A percentile compares a stretch with the other conserved stretches of the same genome.
phyloP scores from a whole-genome alignment of 2,113 vertebrate species.

The Nothobranchius kuhntae region DNA sequence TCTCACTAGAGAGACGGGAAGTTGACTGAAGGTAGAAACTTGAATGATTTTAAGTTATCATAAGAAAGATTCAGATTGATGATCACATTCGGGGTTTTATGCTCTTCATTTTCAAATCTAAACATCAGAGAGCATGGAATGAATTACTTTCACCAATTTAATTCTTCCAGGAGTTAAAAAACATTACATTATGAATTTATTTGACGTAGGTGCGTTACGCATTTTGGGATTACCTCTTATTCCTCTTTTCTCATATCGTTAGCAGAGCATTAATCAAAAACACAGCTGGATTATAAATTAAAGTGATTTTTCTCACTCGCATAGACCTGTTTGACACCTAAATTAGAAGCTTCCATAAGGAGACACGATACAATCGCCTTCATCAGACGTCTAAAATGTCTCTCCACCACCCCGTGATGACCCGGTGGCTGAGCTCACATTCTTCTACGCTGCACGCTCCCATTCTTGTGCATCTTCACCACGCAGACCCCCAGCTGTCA shows the following conservation, averaged over 20 bases:
- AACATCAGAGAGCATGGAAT: accelerated
- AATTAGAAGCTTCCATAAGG: too few species aligned
- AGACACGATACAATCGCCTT: too few species aligned
- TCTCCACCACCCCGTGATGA: slow-evolving; percentile 25
- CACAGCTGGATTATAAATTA: too few species aligned
- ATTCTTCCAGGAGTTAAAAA: neutral
- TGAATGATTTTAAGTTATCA: neutral
- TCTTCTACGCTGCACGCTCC: slow-evolving; percentile 55
- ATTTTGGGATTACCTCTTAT: too few species aligned
- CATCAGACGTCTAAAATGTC: too few species aligned
- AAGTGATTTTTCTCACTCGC: neutral
- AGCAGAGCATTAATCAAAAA: neutral
- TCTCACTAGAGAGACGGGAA: slow-evolving; percentile 13
- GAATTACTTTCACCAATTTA: neutral
- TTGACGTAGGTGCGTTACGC: too few species aligned
- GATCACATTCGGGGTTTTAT: neutral
- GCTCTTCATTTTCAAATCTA: neutral
- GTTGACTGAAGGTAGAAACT: neutral
- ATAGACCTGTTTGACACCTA: neutral
- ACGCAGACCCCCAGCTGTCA: slow-evolving; percentile 67
- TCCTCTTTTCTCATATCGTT: neutral
- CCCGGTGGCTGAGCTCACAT: slow-evolving; percentile 54
- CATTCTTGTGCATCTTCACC: slow-evolving; percentile 56
- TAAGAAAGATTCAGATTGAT: too few species aligned
- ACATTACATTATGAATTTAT: too few species aligned